Evolutionary conservation across 2,113 vertebrate genomes (phyloP), one percentile per base, ranked within the genome.

Genomic region (Lates calcarifer): DNA sequence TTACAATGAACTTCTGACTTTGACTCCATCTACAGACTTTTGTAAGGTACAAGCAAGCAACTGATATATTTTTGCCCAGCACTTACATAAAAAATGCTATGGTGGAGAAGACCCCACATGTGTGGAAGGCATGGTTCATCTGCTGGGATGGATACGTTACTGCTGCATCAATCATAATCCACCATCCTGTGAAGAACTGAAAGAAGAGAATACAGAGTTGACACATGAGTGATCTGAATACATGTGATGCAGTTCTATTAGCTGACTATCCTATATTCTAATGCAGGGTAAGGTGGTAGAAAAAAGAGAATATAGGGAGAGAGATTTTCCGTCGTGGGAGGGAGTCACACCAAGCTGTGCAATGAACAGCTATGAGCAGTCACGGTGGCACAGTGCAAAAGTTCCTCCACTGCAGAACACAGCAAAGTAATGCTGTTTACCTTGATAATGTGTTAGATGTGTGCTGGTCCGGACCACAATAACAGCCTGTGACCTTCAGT

Each of bases 1-100:
- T n/a, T n/a, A n/a, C n/a, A n/a, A n/a, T n/a, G n/a, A n/a, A n/a
- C n/a, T n/a, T n/a, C n/a, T n/a, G n/a, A 33, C 33, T 6, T 33
- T 33, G 33, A 33, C 33, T 33, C 33, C 6, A 6, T 33, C 33
- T 33, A 4, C 33, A 4, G 33, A n/a, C n/a, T 33, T 4, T 6
- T 33, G 33, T 33, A 33, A 33, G 33, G 33, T 3, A 33, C 33
- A 33, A 33, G 33, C 33, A 33, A 33, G 33, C 6, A 33, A 33
- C 6, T 33, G 33, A 33, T 4, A 33, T 33, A 33, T 33, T 33
- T 33, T 33, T 33, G 33, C 33, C 6, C 13, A 49, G 67, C n/a
- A 96, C 97, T 96, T 92, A 98, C 97, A 98, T 98, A 93, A 98
- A 97, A 90, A 98, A 98, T 17, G 97, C 97, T 75, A 98, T 80